Conservation (phyloP, 2,797 vertebrate genomes). For the Adelosebastes latens region DNA sequence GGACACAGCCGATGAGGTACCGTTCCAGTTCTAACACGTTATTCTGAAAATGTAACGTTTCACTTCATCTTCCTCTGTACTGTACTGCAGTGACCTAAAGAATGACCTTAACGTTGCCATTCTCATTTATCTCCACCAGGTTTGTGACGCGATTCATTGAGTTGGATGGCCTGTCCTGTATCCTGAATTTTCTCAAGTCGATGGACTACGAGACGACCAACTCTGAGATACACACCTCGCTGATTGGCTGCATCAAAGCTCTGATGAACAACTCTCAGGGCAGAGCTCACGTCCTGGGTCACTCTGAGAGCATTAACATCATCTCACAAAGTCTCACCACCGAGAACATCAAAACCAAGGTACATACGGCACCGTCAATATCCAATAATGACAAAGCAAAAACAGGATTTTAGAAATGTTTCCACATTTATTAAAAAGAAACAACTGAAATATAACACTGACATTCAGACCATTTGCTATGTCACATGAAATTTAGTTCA, state of each 20-base stretch:
- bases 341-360: constrained; percentile 96
- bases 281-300: constrained; percentile 92
- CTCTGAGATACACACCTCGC: constrained; percentile 94
- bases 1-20: constrained; percentile 95
- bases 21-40: not conserved
- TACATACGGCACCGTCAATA: constrained; percentile 42
- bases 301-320: constrained; percentile 94
- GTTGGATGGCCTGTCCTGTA: constrained; percentile 92
- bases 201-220: constrained; percentile 96
- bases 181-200: constrained; percentile 93
- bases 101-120: not conserved
- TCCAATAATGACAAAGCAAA: not conserved
- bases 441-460: not conserved
- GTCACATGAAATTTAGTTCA: no score
- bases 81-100: not conserved
- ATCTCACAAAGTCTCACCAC: constrained; percentile 95
- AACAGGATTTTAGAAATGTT: not conserved
- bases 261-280: constrained; percentile 99
- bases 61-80: fast-evolving
- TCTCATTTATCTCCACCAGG: constrained; percentile 69
- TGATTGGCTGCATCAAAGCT: constrained; percentile 97
- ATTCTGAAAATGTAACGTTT: not conserved
- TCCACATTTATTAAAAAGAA: not conserved
- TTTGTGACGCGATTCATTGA: constrained; percentile 97
- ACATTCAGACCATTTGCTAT: no score